A percentile compares a stretch with the other conserved stretches of the same genome.
Conservation (phyloP, 2,888 invertebrate species). For the Athetis lepigone region DNA sequence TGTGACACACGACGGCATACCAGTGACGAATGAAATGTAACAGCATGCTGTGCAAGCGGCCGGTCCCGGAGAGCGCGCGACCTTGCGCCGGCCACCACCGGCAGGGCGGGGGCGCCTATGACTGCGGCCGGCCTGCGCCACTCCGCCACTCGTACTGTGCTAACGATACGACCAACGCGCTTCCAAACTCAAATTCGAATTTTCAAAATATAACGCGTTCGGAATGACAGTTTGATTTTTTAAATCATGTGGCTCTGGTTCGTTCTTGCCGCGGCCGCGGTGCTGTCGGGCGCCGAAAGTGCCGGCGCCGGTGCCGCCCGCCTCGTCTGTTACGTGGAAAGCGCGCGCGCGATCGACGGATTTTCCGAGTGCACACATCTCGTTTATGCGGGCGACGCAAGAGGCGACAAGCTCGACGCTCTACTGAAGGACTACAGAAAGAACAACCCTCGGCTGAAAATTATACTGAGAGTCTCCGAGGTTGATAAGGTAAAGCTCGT, state of each 20-base stretch:
- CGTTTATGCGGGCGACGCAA: conserved; percentile 84
- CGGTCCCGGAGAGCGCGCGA: conserved; percentile 78
- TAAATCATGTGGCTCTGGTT: conserved; percentile 83
- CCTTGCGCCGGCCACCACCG: conserved; percentile 76
- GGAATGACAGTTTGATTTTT: conserved; percentile 80
- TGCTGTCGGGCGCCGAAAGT: conserved; percentile 70
- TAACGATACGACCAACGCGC: conserved; percentile 83
- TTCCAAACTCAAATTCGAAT: conserved; percentile 66
- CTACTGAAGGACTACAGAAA: conserved; percentile 87
- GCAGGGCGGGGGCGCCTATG: conserved; percentile 87
- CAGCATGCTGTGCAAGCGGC: conserved; percentile 59
- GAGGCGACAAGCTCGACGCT: conserved; percentile 83
- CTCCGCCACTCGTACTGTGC: conserved; percentile 82
- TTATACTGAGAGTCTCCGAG: conserved; percentile 89
- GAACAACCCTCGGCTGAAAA: conserved; percentile 87
- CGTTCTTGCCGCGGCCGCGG: conserved; percentile 77
- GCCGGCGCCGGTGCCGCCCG: conserved; percentile 88
- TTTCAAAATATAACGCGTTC: conserved; percentile 72
- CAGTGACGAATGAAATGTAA: conserved; percentile 67
- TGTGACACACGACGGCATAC: conserved; percentile 54
- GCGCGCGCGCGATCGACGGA: conserved; percentile 73
- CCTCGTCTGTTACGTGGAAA: conserved; percentile 85
- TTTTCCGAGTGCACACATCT: conserved; percentile 89
- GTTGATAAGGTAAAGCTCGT: conserved; percentile 88
- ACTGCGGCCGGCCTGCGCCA: conserved; percentile 72